A percentile compares a stretch with the other conserved stretches of the same genome.
phyloP scores from a whole-genome alignment of 1,140 invertebrate genomes.

The Psilanteris sp. region DNA sequence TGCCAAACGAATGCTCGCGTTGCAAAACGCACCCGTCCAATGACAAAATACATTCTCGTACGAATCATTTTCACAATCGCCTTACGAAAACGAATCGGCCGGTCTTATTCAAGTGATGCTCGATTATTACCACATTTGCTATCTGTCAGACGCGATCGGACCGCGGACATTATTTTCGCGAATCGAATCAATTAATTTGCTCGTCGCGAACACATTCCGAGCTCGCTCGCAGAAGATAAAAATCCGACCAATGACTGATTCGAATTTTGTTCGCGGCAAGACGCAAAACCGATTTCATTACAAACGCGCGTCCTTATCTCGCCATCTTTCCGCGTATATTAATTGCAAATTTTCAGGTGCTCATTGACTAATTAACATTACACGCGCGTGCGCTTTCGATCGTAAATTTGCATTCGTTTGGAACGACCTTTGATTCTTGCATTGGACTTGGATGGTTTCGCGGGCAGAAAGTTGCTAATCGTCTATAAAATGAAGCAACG shows the following conservation, averaged over 20 bases:
- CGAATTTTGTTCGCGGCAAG: not conserved
- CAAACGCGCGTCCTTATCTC: not conserved
- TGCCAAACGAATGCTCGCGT: slow-evolving; percentile 14
- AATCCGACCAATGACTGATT: not conserved
- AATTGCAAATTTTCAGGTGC: too few relatives aligned
- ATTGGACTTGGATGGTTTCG: too few relatives aligned
- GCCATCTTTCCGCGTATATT: not conserved
- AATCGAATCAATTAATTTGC: slow-evolving; percentile 20
- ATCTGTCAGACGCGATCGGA: not conserved
- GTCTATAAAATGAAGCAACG: too few relatives aligned
- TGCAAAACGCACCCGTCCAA: slow-evolving; percentile 22
- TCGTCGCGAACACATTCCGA: not conserved
- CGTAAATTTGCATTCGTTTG: too few relatives aligned
- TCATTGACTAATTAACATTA: too few relatives aligned
- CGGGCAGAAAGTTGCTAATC: too few relatives aligned
- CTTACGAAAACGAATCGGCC: slow-evolving; percentile 23
- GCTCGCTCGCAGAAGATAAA: slow-evolving; percentile 6
- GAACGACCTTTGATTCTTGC: too few relatives aligned
- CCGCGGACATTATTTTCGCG: slow-evolving; percentile 6
- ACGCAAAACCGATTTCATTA: not conserved
- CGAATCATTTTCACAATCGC: slow-evolving; percentile 36
- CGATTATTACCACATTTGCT: slow-evolving; percentile 16
- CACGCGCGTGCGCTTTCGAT: too few relatives aligned
- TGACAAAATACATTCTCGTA: slow-evolving; percentile 20
- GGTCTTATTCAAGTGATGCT: slow-evolving; percentile 13